Conservation (phyloP, 2,797 vertebrate species). For the Tangara arthus region DNA sequence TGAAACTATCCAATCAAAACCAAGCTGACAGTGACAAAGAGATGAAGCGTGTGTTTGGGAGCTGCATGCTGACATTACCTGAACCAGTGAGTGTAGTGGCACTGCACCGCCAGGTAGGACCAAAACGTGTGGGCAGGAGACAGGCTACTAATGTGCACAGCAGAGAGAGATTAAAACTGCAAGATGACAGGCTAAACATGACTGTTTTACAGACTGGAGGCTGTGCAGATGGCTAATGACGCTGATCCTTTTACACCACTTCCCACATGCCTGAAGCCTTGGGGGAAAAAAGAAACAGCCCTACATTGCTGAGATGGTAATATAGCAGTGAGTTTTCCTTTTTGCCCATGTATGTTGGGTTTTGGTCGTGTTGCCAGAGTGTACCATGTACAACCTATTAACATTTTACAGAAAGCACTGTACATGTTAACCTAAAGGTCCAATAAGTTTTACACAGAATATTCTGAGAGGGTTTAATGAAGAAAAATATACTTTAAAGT, state of each 20-base stretch:
- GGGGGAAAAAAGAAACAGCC: neutral
- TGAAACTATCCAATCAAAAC: neutral
- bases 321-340: neutral
- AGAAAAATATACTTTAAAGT: slow-evolving; percentile 39
- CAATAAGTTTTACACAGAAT: neutral
- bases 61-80: neutral
- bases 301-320: neutral
- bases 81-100: neutral
- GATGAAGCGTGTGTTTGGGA: neutral
- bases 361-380: neutral
- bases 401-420: neutral
- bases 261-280: rapidly evolving
- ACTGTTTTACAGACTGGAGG: neutral
- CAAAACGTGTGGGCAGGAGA: neutral
- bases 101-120: neutral
- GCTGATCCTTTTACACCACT: neutral
- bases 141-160: neutral
- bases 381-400: neutral
- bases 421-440: neutral
- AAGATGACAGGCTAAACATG: neutral
- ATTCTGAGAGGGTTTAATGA: neutral
- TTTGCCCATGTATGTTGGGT: neutral
- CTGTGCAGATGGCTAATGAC: neutral
- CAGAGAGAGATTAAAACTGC: neutral
- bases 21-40: neutral